A percentile compares a stretch with the other conserved stretches of the same genome.
Evolutionary conservation across 2,888 invertebrate species (phyloP).

Genomic region (Meteorus colon): DNA sequence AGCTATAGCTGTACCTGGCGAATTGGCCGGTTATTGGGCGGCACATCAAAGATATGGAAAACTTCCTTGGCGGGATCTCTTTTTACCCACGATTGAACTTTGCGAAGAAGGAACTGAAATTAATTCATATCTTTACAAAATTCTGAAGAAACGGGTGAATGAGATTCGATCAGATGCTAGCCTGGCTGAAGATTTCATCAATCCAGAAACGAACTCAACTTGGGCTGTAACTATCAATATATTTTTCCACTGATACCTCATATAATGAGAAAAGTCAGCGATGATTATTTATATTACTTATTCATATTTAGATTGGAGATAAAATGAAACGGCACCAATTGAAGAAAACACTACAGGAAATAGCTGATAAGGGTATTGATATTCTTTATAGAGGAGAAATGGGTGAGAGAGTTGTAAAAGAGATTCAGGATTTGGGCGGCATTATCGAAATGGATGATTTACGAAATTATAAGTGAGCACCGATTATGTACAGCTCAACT

Average conservation of each 20-base stretch:
- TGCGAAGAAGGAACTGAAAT: conserved; percentile 83
- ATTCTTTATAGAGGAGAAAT: conserved; percentile 86
- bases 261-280: neutral
- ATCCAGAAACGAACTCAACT: conserved; percentile 61
- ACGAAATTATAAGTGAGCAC: conserved; percentile 79
- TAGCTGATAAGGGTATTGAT: conserved; percentile 79
- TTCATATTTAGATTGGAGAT: conserved; percentile 75
- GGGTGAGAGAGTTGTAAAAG: conserved; percentile 79
- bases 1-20: conserved; percentile 92
- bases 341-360: conserved; percentile 79
- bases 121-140: conserved; percentile 79
- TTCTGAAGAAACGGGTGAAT: conserved; percentile 74
- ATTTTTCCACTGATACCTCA: conserved; percentile 5
- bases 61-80: conserved; percentile 85
- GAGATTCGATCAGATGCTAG: conserved; percentile 78
- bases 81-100: conserved; percentile 85
- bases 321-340: conserved; percentile 79
- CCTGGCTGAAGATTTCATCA: conserved; percentile 75
- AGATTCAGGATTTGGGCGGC: conserved; percentile 82
- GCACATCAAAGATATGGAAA: conserved; percentile 84
- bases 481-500: neutral
- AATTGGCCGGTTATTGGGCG: conserved; percentile 88
- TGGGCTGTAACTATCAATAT: conserved; percentile 61
- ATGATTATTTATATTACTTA: neutral
- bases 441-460: conserved; percentile 88